Evolutionary conservation across 2,113 vertebrate genomes (phyloP), one percentile per base, ranked within the genome.

Genomic region (Brachyhypopomus occidentalis): DNA sequence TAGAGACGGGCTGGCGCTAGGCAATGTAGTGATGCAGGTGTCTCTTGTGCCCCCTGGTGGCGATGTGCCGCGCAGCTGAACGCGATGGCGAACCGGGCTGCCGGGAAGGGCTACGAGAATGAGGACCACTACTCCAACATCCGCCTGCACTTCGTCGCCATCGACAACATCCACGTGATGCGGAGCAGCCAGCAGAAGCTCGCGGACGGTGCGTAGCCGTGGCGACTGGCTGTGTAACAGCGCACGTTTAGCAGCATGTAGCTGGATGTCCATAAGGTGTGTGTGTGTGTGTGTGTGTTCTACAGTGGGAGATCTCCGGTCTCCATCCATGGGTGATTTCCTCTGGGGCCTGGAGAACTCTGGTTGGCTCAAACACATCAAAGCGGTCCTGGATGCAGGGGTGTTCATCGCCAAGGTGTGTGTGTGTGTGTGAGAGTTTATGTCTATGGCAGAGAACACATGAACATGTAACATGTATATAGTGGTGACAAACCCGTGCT

Each of bases 151-250:
- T 99, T 99, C 89, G 96, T 98, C 36, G 97, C 97, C 87, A 99
- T 99, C 30, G 98, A 99, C 84, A 99, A 99, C 90, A 99, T 99
- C 83, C 98, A 99, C 2, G 97, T 99, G 62, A 99, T 99, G 98
- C 95, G 98, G 88, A 99, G 87, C 58, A 99, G 98, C 86, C 95
- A 98, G 85, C 97, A 98, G 89, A 99, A 96, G 87, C 95, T 99
- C 90, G 91, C 97, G 6, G 98, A 99, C 85, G 95, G 97, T 99
- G 92, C 90, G 63, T 34, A 0, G 16, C 62, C 41, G 23, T 41
- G 12, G 9, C 45, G 1, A 14, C 12, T 5, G 41, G n/a, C n/a
- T 52, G 45, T 52, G 45, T 14, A 14, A 52, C 7, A 1, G 45
- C 12, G 12, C 2, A 11, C 45, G 12, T 11, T 12, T 52, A 52